Base-by-base conservation (phyloP, 1,140 invertebrate genomes). In the Ceratina australensis region DNA sequence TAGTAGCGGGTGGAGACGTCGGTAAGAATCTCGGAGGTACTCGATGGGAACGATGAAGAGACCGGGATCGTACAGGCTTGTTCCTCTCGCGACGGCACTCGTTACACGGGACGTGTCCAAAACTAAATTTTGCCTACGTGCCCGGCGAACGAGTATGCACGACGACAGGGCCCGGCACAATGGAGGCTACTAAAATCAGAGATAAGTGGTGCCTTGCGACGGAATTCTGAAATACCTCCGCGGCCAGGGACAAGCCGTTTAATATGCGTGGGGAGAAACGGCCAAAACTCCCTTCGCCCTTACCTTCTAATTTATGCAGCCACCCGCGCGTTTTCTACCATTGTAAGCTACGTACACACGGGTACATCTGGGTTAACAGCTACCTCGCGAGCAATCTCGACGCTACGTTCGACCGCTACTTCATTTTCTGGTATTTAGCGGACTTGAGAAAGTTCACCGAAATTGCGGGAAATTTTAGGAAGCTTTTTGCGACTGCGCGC, bases 241-340 rank as follows among this genome's bases (percentile, higher is more conserved):
- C 52, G 47, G 33, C 50, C 49, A 66, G 81, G 84, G 76, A 85
- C 72, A 72, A 84, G 69, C 61, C 85, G 79, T 86, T 89, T 88
- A 89, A 89, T 87, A 87, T 88, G 83, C 88, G 77, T 65, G 78
- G 81, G 61, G 76, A 76, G 77, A 86, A 81, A 80, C 75, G 76
- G 28, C 56, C 73, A 56, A 64, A 82, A 72, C 73, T 75, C 73
- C 79, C 80, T 67, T 67, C 52, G 28, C 60, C 72, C 67, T 69
- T 72, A 49, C 75, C 81, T 67, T 83, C 80, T 90, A 89, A 89
- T 90, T 87, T 89, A 90, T 89, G 86, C 82, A 65, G 52, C 50
- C 28, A 16, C 42, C 56, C 22, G 3, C 22, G 3, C 74, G 64
- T 78, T 66, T 81, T 68, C 64, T 76, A 50, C 79, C 69, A 69